phyloP scores from a whole-genome alignment of 2,797 vertebrate species.

The Pagetopsis macropterus region DNA sequence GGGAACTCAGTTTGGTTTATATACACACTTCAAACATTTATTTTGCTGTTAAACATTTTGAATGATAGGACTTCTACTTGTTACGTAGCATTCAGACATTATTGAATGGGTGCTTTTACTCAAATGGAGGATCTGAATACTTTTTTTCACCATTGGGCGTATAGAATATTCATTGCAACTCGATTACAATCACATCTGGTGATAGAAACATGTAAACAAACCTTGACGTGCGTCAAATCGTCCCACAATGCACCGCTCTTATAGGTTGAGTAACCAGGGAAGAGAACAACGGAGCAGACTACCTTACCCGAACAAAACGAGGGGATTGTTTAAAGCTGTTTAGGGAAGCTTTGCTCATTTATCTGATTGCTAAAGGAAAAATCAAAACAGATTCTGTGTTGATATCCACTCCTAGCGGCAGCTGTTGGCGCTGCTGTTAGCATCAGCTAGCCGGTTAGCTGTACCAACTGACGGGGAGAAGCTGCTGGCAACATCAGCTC shows the following conservation, averaged over 20 bases:
- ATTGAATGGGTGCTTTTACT: background rate
- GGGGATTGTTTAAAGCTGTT: fast-evolving
- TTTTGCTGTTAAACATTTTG: too few relatives aligned
- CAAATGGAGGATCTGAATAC: too few relatives aligned
- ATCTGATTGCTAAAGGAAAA: background rate
- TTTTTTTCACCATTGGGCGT: too few relatives aligned
- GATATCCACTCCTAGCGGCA: slow-evolving; percentile 29
- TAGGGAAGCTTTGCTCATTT: background rate
- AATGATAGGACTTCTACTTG: too few relatives aligned
- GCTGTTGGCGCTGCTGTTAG: slow-evolving; percentile 47
- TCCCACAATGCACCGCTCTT: slow-evolving; percentile 70
- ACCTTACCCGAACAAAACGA: background rate
- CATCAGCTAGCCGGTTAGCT: slow-evolving; percentile 59
- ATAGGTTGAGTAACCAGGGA: slow-evolving; percentile 28
- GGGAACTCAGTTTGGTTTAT: too few relatives aligned
- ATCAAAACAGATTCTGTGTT: slow-evolving; percentile 14
- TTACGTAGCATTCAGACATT: too few relatives aligned
- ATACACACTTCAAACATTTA: too few relatives aligned
- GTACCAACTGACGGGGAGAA: slow-evolving; percentile 22
- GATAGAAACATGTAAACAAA: slow-evolving; percentile 68
- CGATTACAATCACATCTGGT: background rate
- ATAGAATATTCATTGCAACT: background rate
- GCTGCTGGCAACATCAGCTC: slow-evolving; percentile 29
- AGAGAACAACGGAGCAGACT: slow-evolving; percentile 22
- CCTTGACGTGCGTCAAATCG: slow-evolving; percentile 59